Base-by-base conservation (phyloP, 2,888 invertebrate genomes). In the Polyploca ridens region DNA sequence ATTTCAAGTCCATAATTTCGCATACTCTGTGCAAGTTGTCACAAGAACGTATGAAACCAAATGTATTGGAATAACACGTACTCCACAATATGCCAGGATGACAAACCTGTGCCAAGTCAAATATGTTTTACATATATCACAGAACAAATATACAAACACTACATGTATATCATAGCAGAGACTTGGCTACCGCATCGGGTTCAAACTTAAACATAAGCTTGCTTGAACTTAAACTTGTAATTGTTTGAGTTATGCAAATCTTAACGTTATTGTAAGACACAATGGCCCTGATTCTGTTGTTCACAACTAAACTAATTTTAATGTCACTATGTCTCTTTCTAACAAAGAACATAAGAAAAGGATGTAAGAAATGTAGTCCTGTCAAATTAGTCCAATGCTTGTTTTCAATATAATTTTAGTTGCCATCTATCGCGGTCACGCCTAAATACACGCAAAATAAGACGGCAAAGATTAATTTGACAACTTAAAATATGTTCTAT, bases 181-280 rank as follows among this genome's bases (percentile, higher is more conserved):
- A 19, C 38, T 61, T 61, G 61, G 61, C 61, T 44, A 61, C 19
- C 61, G 41, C 41, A 54, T 19, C 1, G 3, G 27, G 61, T 38
- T 61, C 10, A 41, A 61, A 61, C 27, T 61, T 61, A 27, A 44
- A 41, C 61, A 44, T 61, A 61, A 44, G 61, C 60, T 41, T 60
- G 16, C 33, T 38, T 16, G 16, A 60, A 60, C 44, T 61, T 27
- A 19, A 54, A 54, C 54, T 54, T 19, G 19, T 54, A 54, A 54
- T 54, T 54, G 8, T 54, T 54, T 8, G 19, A 19, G 19, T 54
- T 19, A 54, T 54, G 49, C 5, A 54, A 19, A 16, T 54, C 19
- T 19, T 54, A 10, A n/a, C 10, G 7, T 49, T 49, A 54, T 54
- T 54, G 54, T 19, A 19, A 19, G 0, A 54, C 54, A 10, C 10